Evolutionary conservation across 1,140 invertebrate species (phyloP), one percentile per base, ranked within the genome.

Genomic region (Calephelis virginiensis): DNA sequence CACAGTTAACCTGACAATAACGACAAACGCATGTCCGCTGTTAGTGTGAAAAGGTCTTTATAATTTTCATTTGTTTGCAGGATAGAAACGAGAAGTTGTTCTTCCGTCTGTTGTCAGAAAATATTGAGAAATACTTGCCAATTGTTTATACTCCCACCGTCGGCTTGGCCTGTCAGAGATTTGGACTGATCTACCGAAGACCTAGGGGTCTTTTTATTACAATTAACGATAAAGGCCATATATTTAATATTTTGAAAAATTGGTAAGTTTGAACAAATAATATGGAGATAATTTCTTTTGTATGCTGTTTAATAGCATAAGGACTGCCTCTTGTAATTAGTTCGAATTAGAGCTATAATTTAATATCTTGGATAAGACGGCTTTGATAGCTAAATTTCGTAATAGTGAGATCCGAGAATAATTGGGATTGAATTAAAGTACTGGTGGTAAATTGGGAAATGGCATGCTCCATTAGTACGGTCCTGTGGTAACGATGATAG

Each of bases 131-230:
- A 78, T 95, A 99, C 92, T 98, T 99, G 96, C 99, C 99, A 0
- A 97, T 99, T 80, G 97, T 99, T 5, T 99, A 99, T 88, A 99
- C 98, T 0, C 98, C 99, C 0, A 99, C 98, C 7, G 99, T 99
- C 10, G 99, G 99, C 0, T 92, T 97, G 73, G 98, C 98, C 0
- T 99, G 99, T 86, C 98, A 99, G 91, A 97, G 98, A 78, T 99
- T 98, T 83, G 98, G 98, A 43, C 94, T 98, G 38, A 97, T 99
- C 80, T 99, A 98, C 83, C 94, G 97, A 63, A 93, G 98, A 86
- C 98, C 98, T 0, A 95, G 97, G 83, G 99, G 99, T 64, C 92
- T 99, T 1, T 99, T 98, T 81, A 96, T 99, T 62, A 98, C 98
- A 0, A 98, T 99, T 75, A 97, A 99, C 78, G 99, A 99, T 89